Base-by-base conservation (phyloP, 37 sponge, comb jelly and placozoan species). In the Halisarca cf. caerulea region DNA sequence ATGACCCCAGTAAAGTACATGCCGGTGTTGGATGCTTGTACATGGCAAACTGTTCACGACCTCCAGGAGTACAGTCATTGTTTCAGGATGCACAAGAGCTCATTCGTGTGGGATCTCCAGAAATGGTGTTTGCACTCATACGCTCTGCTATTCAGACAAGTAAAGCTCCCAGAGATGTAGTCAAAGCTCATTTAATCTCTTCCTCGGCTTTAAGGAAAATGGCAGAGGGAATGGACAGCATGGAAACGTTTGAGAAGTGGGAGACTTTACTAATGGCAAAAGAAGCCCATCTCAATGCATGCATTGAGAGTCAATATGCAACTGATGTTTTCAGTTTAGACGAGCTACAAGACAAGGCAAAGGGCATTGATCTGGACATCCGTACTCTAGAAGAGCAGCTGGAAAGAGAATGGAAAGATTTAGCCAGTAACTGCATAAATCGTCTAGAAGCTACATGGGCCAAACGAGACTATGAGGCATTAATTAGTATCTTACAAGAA, bases 1-100 rank as follows among this genome's bases (percentile, higher is more conserved):
- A 71, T 15, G 40, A 71, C 20, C 72, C 72, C 39, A 71, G 34
- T 71, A n/a, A n/a, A n/a, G 72, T 71, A 36, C 41, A 15, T 7
- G 72, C 72, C 5, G 72, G 39, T 6, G 40, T 71, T 35, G 72
- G 72, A 9, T 71, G 72, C 18, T 18, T 71, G 32, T 37, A 71
- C 40, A 38, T 71, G 40, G 39, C 38, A 34, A 2, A 71, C 20
- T 71, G 72, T 37, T 71, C 72, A 34, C 36, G 72, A 36, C 39
- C 40, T 37, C 72, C 72, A 14, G 72, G 72, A 37, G 21, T 18
- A 5, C 6, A 7, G 28, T 6, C 37, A 30, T 18, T 71, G 40
- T 39, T 71, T 5, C 39, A 32, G 7, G 39, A 71, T 8, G 72
- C 72, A 71, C 21, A 8, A 18, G 72, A 32, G 21, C 37, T 36